Base-by-base conservation (phyloP, 2,888 invertebrate species). In the Agrypnus murinus region DNA sequence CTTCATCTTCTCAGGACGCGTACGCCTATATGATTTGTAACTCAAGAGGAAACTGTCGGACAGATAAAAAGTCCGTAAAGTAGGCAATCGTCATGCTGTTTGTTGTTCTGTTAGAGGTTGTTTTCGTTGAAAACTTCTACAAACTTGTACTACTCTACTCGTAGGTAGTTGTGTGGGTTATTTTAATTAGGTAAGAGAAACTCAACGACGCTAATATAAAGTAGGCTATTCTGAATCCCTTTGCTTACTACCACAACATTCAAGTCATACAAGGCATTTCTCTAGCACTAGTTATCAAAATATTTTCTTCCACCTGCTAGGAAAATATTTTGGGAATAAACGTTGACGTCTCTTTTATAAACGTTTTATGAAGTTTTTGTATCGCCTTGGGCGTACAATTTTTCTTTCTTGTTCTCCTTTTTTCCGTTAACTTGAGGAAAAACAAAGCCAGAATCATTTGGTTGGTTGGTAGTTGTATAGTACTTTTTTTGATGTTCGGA, bases 21-120 rank as follows among this genome's bases (percentile, higher is more conserved):
- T 40, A 46, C 46, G 63, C 63, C 46, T 64, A 15, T 17, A 64
- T 59, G 63, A 64, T 69, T 69, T 69, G 64, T 69, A 64, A 69
- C 64, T 69, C 38, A 48, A 46, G 43, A 63, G 25, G 36, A 68
- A 63, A 62, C 55, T 40, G 55, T 68, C 63, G 36, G 57, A 25
- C 64, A 40, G 40, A 60, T 45, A 60, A 60, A 60, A 46, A 60
- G 60, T 60, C 38, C 19, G 10, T 43, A 43, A 58, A 58, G 40
- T 43, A 38, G 40, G 43, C 58, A 19, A 45, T 60, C 40, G 55
- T 25, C 58, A 58, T 43, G 40, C 40, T 58, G 55, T 55, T 58
- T 58, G 58, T 58, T 58, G 43, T 25, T 58, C 25, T 58, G 38
- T 55, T 36, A 8, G 50, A 12, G 50, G 12, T 48, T 9, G 19